Conservation (phyloP, 2,888 invertebrate genomes). For the Drosophila flavopinicola region DNA sequence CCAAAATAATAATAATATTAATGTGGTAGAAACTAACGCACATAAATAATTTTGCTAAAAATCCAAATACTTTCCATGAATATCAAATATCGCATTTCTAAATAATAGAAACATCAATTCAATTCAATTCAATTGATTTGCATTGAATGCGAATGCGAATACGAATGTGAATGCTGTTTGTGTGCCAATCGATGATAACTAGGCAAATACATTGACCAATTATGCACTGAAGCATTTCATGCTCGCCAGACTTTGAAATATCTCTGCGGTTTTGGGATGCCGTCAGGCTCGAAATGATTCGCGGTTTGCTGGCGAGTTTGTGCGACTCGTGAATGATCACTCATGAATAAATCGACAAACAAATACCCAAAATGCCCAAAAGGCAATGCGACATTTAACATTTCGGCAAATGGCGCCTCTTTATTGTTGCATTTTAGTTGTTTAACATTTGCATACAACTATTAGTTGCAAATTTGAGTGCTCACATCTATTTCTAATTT, state of each 20-base stretch:
- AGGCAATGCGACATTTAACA: constrained; percentile 37
- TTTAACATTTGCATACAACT: constrained; percentile 33
- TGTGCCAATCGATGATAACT: constrained; percentile 39
- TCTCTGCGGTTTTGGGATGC: constrained; percentile 43
- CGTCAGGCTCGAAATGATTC: constrained; percentile 50
- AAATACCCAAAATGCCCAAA: constrained; percentile 20
- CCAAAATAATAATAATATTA: too few relatives aligned
- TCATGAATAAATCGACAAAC: constrained; percentile 48
- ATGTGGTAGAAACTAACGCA: too few relatives aligned
- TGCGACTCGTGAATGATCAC: constrained; percentile 41
- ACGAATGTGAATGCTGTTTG: not conserved
- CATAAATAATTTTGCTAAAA: too few relatives aligned
- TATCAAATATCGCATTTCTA: not conserved
- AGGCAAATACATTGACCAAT: constrained; percentile 32
- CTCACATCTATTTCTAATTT: too few relatives aligned
- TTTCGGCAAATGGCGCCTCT: constrained; percentile 13
- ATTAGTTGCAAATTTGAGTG: too few relatives aligned
- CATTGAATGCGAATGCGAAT: too few relatives aligned
- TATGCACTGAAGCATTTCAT: constrained; percentile 39
- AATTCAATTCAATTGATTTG: too few relatives aligned
- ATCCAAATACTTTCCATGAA: too few relatives aligned
- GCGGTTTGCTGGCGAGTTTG: constrained; percentile 31
- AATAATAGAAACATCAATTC: constrained; percentile 5
- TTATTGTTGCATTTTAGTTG: constrained; percentile 1
- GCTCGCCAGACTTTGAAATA: constrained; percentile 33